Evolutionary conservation across 2,113 vertebrate species (phyloP).

Genomic region (Hylia prasina): DNA sequence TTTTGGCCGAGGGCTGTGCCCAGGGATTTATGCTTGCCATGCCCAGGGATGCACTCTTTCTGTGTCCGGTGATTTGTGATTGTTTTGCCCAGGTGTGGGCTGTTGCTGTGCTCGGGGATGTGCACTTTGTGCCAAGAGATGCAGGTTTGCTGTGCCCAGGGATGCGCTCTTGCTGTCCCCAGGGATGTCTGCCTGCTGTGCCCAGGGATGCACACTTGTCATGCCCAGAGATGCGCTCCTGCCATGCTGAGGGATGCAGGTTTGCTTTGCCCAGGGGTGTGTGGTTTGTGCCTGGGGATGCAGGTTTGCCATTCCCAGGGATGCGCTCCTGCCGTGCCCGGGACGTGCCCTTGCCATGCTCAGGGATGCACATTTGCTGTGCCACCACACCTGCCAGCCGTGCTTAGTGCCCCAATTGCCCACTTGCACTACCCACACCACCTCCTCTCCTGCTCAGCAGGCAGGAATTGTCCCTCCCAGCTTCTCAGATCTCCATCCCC

Average conservation of each 20-base stretch:
- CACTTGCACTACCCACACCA: fast-evolving
- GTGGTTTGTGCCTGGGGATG: not conserved
- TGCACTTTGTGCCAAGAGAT: not conserved
- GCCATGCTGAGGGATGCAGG: not conserved
- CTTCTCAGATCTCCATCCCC: not conserved
- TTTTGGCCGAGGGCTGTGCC: not conserved
- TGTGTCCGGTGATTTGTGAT: fast-evolving
- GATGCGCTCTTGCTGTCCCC: not conserved
- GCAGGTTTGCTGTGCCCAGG: not conserved
- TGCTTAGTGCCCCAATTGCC: fast-evolving
- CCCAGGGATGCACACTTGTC: fast-evolving
- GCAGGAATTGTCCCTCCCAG: not conserved
- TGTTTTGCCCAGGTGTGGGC: not conserved
- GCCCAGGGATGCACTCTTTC: too few species aligned
- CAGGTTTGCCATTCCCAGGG: not conserved
- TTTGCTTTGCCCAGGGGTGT: not conserved
- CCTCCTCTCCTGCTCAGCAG: not conserved
- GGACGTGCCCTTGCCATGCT: too few species aligned
- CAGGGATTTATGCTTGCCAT: not conserved
- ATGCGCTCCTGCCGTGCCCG: too few species aligned
- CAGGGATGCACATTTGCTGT: fast-evolving
- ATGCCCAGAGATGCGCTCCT: not conserved
- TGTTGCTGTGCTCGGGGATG: not conserved
- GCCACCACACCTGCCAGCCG: not conserved
- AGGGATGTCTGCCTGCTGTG: too few species aligned